Conservation (phyloP, 2,888 invertebrate genomes). For the Fragum sueziense region DNA sequence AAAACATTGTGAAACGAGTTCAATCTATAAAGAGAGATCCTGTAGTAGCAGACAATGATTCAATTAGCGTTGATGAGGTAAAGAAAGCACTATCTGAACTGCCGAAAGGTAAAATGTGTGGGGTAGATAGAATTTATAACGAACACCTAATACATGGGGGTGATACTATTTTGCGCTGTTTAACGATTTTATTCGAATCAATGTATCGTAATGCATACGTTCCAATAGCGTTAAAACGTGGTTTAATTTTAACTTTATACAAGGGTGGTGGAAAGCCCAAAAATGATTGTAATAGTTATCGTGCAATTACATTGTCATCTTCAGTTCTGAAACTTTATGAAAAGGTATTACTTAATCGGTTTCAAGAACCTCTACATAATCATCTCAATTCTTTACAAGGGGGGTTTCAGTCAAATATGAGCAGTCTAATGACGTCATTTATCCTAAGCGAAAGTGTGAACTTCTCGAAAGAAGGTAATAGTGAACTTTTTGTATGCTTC, state of each 20-base stretch:
- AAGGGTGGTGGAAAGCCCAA: not conserved
- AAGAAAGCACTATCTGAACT: not conserved
- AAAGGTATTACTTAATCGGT: not conserved
- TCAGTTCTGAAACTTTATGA: not conserved
- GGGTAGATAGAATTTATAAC: not conserved
- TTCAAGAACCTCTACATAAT: not conserved
- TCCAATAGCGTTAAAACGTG: not conserved
- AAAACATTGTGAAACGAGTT: not conserved
- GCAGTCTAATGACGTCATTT: not conserved
- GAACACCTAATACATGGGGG: not conserved
- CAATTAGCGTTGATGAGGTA: not conserved
- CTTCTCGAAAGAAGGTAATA: not conserved
- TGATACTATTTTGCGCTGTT: not conserved
- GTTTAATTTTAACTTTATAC: not conserved
- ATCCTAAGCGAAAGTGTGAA: not conserved
- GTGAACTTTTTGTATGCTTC: not conserved
- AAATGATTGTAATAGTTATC: not conserved
- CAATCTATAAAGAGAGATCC: not conserved
- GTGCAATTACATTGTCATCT: not conserved
- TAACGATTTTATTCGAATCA: not conserved
- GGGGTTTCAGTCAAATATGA: not conserved
- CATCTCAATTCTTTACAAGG: not conserved
- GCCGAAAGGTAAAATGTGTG: not conserved
- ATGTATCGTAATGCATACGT: not conserved
- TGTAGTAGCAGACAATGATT: not conserved